Evolutionary conservation across 1,140 invertebrate species (phyloP).

Genomic region (Octopus sinensis): DNA sequence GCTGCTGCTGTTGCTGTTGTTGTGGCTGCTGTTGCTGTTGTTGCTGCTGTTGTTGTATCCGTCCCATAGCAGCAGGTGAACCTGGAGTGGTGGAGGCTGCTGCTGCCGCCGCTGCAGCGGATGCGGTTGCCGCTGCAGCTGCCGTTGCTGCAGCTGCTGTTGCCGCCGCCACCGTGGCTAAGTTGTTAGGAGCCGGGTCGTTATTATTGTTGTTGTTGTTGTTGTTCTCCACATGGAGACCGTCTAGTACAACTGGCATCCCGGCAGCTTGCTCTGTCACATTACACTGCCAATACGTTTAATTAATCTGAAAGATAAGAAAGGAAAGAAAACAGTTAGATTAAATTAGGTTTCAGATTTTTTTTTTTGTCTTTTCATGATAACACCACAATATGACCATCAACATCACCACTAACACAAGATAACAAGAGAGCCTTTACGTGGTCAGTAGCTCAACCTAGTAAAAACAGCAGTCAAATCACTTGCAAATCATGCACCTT

Average conservation of each 20-base stretch:
- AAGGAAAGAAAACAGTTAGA: neutral
- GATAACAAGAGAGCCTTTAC: no score
- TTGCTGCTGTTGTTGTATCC: slow-evolving; percentile 25
- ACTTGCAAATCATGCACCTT: no score
- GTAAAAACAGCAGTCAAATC: no score
- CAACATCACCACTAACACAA: no score
- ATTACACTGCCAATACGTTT: neutral
- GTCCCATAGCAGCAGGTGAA: neutral
- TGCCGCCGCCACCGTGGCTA: neutral
- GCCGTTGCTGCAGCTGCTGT: slow-evolving; percentile 10
- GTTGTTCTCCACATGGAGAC: slow-evolving; percentile 4
- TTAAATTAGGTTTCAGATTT: neutral
- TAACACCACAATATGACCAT: no score
- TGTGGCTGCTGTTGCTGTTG: neutral
- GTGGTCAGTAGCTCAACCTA: no score
- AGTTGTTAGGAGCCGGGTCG: slow-evolving; percentile 6
- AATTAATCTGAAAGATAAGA: neutral
- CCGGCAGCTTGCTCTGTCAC: neutral
- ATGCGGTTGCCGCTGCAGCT: neutral
- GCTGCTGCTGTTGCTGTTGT: no score
- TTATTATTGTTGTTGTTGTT: slow-evolving; percentile 15
- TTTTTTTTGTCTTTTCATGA: no score
- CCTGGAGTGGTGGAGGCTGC: neutral
- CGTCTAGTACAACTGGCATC: neutral
- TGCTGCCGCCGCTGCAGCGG: no score